Evolutionary conservation across 2,888 invertebrate genomes (phyloP).

Genomic region (Cryptosula pallasiana): DNA sequence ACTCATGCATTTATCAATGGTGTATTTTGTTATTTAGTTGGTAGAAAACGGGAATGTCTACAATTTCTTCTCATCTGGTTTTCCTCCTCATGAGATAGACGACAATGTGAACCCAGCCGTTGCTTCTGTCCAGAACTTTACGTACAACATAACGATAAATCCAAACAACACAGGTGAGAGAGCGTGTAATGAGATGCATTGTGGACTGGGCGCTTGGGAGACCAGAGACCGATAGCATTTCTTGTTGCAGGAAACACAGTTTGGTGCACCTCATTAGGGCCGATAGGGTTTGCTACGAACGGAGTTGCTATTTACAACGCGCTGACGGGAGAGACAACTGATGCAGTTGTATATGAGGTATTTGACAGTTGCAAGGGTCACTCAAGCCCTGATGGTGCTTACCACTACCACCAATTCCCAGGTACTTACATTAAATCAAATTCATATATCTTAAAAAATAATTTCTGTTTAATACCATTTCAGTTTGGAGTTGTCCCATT

Average conservation of each 20-base stretch:
- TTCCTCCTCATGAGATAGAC: slow-evolving; percentile 12
- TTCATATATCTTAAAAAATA: too few species aligned
- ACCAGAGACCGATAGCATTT: too few species aligned
- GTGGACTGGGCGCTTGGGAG: too few species aligned
- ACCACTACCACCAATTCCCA: slow-evolving; percentile 31
- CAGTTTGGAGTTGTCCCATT: too few species aligned
- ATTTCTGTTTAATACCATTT: too few species aligned
- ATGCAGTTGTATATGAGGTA: slow-evolving; percentile 25
- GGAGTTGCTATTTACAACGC: slow-evolving; percentile 20
- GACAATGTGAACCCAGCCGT: not conserved
- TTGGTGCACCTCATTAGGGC: slow-evolving; percentile 12
- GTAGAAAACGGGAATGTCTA: not conserved
- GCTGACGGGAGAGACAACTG: not conserved
- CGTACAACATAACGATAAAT: slow-evolving; percentile 1
- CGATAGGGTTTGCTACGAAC: slow-evolving; percentile 12
- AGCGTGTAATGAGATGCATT: not conserved
- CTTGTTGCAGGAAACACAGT: not conserved
- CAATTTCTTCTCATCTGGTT: slow-evolving; percentile 13
- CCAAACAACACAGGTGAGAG: slow-evolving; percentile 7
- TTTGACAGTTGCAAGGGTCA: slow-evolving; percentile 32
- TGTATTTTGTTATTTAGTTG: not conserved
- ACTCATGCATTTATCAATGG: too few species aligned
- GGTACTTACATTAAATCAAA: too few species aligned
- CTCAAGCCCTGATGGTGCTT: slow-evolving; percentile 27
- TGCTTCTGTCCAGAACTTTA: slow-evolving; percentile 12